Evolutionary conservation across 2,113 vertebrate genomes (phyloP), one percentile per base, ranked within the genome.

Genomic region (Ardeotis arabs): DNA sequence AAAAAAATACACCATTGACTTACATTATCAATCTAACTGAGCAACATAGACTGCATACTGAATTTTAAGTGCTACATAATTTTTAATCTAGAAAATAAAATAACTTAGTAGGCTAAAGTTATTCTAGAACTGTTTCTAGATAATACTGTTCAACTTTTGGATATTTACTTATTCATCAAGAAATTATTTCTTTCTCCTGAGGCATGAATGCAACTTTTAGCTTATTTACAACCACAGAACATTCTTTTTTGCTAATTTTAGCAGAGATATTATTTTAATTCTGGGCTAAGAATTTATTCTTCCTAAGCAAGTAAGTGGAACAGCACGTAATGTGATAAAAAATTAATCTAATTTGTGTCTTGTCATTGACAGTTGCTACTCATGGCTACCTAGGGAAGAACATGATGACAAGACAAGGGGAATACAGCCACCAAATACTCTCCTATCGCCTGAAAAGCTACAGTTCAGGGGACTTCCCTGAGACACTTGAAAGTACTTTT

Each of bases 31-130:
- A 41, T 60, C 25, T 86, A 86, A 77, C 7, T 2, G 12, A 66
- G 27, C 25, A 66, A 75, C 27, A 47, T 1, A 52, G 39, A 63
- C 45, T 0, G 0, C 6, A 14, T 24, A 14, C 27, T 69, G 17
- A 87, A 69, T 87, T 93, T 75, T 28, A 82, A 29, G 11, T 53
- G 35, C 7, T 37, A 19, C 5, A 19, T 62, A 68, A 4, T 23
- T 75, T 63, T 81, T 7, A 50, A 58, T 78, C 17, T 66, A 68
- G 29, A 87, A 94, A 95, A 84, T 37, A 58, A 88, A 92, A 81
- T 64, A 72, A 23, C 3, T 11, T 25, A 47, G 6, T 29, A 78
- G 11, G 16, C 5, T 84, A 11, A 39, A 81, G 10, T 33, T 47
- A 50, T 39, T 68, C 19, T 67, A 47, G 44, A 91, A 75, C 4